Base-by-base conservation (phyloP, 2,797 vertebrate genomes). In the Pelobates cultripes region DNA sequence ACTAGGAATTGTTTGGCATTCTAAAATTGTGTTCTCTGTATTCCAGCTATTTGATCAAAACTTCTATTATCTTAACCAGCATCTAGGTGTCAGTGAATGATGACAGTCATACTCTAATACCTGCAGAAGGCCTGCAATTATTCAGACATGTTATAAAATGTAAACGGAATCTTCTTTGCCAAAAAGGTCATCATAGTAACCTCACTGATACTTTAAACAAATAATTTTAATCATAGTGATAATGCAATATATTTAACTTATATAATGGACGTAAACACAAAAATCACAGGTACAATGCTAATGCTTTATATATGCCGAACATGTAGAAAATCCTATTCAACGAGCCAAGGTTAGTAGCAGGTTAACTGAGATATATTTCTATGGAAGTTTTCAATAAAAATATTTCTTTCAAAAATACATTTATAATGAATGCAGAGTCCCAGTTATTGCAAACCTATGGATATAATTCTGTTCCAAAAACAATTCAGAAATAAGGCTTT, bases 351-450 rank as follows among this genome's bases (percentile, higher is more conserved):
- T 71, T 61, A 81, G 15, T 28, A 63, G 12, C 51, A 72, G 69
- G 14, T 76, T 71, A 53, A 70, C n/a, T n/a, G 17, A 13, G 53
- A 78, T 64, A 8, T 67, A 60, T 74, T 53, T 42, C 7, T 63
- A 83, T 73, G 75, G 64, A 74, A 60, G 75, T 78, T 78, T 82
- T 78, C 63, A 73, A 73, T 82, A 77, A 41, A 43, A 2, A 75
- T 67, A 68, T 73, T 66, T 55, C 12, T 71, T 66, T 67, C 77
- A 41, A 72, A 45, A 6, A 13, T 43, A 63, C 14, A 2, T 73
- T 67, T 60, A 4, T 12, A 73, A 51, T 61, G 41, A 28, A 47
- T 70, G 60, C 55, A 61, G 3, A 73, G n/a, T 47, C 14, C 9
- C 15, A 15, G 9, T 55, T 55, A 82, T 12, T 67, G 42, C 43